Evolutionary conservation across 2,113 vertebrate species (phyloP).

Genomic region (Cisticola juncidis): DNA sequence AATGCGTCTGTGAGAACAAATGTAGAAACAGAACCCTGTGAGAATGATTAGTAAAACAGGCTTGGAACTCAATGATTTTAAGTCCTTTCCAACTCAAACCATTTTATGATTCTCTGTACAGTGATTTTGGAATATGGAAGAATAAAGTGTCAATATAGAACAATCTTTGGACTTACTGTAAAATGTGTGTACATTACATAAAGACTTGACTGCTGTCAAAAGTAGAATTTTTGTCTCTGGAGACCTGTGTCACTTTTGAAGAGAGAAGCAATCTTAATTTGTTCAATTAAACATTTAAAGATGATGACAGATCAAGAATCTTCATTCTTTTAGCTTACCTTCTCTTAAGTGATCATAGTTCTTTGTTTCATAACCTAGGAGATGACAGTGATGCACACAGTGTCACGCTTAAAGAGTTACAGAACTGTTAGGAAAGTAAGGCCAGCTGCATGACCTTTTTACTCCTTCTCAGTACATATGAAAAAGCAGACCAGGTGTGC

Average conservation of each 20-base stretch:
- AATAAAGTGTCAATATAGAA: not conserved
- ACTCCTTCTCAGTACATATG: not conserved
- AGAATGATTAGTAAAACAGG: not conserved
- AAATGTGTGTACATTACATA: not conserved
- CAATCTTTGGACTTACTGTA: not conserved
- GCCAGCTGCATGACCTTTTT: not conserved
- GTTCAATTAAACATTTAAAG: not conserved
- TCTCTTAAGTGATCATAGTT: not conserved
- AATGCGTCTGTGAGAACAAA: not conserved
- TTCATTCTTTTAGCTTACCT: not conserved
- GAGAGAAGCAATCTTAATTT: not conserved
- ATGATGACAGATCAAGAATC: not conserved
- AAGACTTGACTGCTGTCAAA: not conserved
- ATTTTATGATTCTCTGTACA: not conserved
- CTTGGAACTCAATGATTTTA: not conserved
- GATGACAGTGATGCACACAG: not conserved
- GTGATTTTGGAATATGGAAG: not conserved
- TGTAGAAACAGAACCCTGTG: not conserved
- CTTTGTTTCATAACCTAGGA: not conserved
- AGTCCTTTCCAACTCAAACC: not conserved
- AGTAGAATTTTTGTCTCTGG: not conserved
- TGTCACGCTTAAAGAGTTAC: not conserved
- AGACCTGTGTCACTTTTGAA: not conserved
- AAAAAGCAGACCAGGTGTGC: not conserved
- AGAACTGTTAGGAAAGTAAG: not conserved